Evolutionary conservation across 2,113 vertebrate genomes (phyloP), one percentile per base, ranked within the genome.

Genomic region (Rostratula benghalensis): DNA sequence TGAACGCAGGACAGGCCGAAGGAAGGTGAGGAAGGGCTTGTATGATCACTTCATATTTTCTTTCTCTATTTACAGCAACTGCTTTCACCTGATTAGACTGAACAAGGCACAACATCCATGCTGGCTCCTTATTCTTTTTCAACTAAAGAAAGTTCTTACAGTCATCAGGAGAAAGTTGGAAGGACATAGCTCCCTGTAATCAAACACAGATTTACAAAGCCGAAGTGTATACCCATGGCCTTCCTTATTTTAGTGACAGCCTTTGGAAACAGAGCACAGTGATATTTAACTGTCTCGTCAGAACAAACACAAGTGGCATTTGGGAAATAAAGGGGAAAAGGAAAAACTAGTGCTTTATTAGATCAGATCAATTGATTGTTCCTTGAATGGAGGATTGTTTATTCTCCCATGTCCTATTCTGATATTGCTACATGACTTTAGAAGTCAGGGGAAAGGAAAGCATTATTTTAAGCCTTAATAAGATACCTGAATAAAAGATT

Each of bases 251-350:
- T 61, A 79, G n/a, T 56, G 81, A 33, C 21, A 91, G 31, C 18
- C 28, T 67, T 81, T 83, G 45, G 77, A 95, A 87, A 78, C 2
- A 82, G 53, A 90, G 14, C 20, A 39, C 43, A 51, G 35, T 85
- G 74, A 90, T 87, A 90, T 91, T 93, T 94, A 91, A 59, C 78
- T 67, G 1, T 39, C 57, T 59, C 30, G 35, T 85, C 85, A 87
- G 70, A 95, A 35, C 57, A 90, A 95, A 85, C 11, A 73, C 9
- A 31, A 13, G 25, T 39, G 9, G 14, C 53, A 73, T 88, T 79
- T 90, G 85, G 82, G 90, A 96, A 93, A 88, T 85, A 87, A 91
- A 90, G 14, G 35, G 18, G 20, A 22, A 63, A 87, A 82, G 35
- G 33, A 31, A 75, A 82, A 94, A 45, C 12, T n/a, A 73, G 37